Evolutionary conservation across 2,113 vertebrate genomes (phyloP), one percentile per base, ranked within the genome.

Genomic region (Oenanthe melanoleuca): DNA sequence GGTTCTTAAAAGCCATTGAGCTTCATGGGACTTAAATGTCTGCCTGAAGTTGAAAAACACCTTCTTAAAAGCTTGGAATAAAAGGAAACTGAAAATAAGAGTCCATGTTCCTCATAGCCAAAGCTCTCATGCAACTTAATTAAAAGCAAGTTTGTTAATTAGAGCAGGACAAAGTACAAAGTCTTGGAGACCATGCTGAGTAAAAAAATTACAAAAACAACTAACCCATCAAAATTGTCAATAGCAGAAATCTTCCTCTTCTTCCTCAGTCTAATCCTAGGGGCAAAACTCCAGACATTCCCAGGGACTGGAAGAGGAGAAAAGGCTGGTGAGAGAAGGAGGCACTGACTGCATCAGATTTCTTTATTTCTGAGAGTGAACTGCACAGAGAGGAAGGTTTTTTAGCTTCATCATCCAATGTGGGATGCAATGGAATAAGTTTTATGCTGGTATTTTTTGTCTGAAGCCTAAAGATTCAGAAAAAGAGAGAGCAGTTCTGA

Each of bases 161-260:
- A 63, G 56, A 74, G 11, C 12, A 65, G n/a, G 3, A 5, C 31
- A 53, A 73, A 83, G 7, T 40, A 61, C 0, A 0, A 34, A 45
- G 11, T 65, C 31, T 13, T 70, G 34, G 26, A 42, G 42, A 73
- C 7, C 5, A 18, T 0, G 5, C 11, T 47, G 87, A 81, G 71
- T 22, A 57, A 40, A 80, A 80, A 5, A 66, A 66, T 69, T 60
- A 47, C 31, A 73, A 49, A 83, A 80, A 3, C n/a, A 64, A 15
- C 8, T 24, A 53, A 16, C 13, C 42, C 42, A 33, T 78, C 15
- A 16, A 29, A 81, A 59, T 21, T 50, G 72, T 33, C 50, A 86
- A 57, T 25, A 12, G 25, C 47, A 42, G 29, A 45, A 73, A 84
- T 10, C 6, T 29, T 71, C n/a, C 25, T 42, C 9, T 33, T 3